These are phyloP conservation scores for Galerucella pusilla DNA, from an alignment of 2,888 invertebrate genomes.

Conservation along the genomic window DNA sequence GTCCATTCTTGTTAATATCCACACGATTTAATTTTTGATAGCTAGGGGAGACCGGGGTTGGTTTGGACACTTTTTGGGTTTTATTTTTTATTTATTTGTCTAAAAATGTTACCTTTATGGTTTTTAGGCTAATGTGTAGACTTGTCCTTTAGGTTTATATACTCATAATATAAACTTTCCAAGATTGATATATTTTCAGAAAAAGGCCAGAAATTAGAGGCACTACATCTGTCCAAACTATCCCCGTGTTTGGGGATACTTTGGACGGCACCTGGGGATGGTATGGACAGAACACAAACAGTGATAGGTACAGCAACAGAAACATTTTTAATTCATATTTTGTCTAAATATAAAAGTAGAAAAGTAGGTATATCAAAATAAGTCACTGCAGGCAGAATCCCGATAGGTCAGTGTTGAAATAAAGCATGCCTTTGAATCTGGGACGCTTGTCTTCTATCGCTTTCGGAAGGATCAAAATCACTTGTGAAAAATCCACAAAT, in stretches of 20 bases:
- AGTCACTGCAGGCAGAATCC: conserved; percentile 13
- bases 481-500: conserved; percentile 22
- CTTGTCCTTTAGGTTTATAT: conserved; percentile 19
- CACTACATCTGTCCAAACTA: conserved; percentile 18
- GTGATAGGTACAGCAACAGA: neutral
- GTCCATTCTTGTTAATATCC: neutral
- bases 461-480: conserved; percentile 29
- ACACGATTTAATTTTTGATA: conserved; percentile 16
- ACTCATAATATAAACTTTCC: conserved; percentile 16
- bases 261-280: conserved; percentile 13
- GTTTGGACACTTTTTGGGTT: too few relatives aligned
- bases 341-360: too few relatives aligned
- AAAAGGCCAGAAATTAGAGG: conserved; percentile 1
- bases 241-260: conserved; percentile 9
- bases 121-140: conserved; percentile 26
- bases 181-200: conserved; percentile 3
- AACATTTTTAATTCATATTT: too few relatives aligned
- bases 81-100: neutral
- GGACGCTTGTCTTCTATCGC: conserved; percentile 30
- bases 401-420: conserved; percentile 34
- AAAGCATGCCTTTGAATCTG: conserved; percentile 34
- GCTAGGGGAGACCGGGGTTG: neutral
- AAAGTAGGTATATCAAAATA: neutral
- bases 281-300: neutral
- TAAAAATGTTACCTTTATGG: conserved; percentile 21